Evolutionary conservation across 2,888 invertebrate species (phyloP).

Genomic region (Schizaphis graminum): DNA sequence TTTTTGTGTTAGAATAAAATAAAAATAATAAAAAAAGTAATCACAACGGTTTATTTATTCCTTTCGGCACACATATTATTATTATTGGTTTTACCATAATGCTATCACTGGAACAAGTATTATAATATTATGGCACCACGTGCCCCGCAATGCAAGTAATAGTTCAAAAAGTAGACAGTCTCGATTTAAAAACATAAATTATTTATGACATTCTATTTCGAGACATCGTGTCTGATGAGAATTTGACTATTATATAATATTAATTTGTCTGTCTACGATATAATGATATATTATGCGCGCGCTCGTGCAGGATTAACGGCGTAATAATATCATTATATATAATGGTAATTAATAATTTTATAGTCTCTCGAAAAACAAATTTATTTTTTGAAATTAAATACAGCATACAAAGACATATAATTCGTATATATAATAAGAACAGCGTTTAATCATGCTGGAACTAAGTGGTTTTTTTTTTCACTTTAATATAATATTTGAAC

Average conservation of each 20-base stretch:
- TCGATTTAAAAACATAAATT: constrained; percentile 4
- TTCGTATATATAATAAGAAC: neutral
- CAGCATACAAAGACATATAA: constrained; percentile 2
- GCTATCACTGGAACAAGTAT: neutral
- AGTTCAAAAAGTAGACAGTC: neutral
- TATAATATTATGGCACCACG: neutral
- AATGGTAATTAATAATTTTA: constrained; percentile 13
- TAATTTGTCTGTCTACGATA: neutral
- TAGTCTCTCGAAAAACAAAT: neutral
- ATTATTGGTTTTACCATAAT: neutral
- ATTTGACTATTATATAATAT: neutral
- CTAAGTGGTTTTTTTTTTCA: neutral
- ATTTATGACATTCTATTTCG: constrained; percentile 24
- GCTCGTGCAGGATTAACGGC: neutral
- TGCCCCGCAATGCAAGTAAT: neutral
- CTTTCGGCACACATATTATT: neutral
- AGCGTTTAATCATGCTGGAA: neutral
- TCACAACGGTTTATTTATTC: constrained; percentile 2
- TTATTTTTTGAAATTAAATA: constrained; percentile 10
- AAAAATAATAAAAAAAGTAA: neutral
- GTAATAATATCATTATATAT: constrained; percentile 13
- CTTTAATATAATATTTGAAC: neutral
- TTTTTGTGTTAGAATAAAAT: neutral
- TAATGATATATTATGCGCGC: neutral
- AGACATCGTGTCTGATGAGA: neutral